A percentile compares a stretch with the other conserved stretches of the same genome.
Evolutionary conservation across 2,888 invertebrate genomes (phyloP).

Genomic region (Marronus borbonicus): DNA sequence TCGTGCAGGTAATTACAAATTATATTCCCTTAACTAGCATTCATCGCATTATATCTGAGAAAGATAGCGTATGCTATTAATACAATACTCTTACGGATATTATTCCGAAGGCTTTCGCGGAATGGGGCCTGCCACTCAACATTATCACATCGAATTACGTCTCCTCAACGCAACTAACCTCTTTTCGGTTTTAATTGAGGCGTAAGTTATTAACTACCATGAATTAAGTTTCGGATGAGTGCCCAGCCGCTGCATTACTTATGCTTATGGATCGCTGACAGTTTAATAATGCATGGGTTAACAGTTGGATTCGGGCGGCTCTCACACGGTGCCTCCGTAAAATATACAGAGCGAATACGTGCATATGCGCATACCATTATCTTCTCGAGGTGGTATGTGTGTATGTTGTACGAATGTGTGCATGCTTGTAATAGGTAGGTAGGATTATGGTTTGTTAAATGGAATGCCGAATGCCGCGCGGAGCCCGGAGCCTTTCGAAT

Average conservation of each 20-base stretch:
- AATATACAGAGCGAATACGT: constrained; percentile 7
- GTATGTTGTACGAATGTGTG: background rate
- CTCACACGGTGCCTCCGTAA: constrained; percentile 1
- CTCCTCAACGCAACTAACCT: constrained; percentile 43
- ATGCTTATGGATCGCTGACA: constrained; percentile 61
- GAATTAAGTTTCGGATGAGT: constrained; percentile 61
- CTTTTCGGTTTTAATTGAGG: constrained; percentile 61
- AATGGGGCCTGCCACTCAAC: constrained; percentile 2
- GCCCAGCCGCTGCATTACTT: constrained; percentile 60
- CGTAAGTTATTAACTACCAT: constrained; percentile 62
- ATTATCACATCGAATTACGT: constrained; percentile 43
- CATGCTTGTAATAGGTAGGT: background rate
- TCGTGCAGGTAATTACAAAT: background rate
- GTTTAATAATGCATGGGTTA: constrained; percentile 59
- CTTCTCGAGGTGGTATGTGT: background rate
- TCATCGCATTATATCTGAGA: background rate
- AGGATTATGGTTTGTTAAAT: constrained; percentile 20
- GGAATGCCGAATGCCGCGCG: constrained; percentile 13
- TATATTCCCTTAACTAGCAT: background rate
- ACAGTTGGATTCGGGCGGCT: background rate
- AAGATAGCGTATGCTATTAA: background rate
- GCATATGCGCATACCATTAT: background rate
- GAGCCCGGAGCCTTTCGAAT: constrained; percentile 18
- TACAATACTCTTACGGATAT: background rate
- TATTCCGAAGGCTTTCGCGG: constrained; percentile 2